Percentiles rank a stretch among this genome's conserved stretches.
Evolutionary conservation across 1,140 invertebrate genomes (phyloP).

Genomic region (Drosophila busckii): DNA sequence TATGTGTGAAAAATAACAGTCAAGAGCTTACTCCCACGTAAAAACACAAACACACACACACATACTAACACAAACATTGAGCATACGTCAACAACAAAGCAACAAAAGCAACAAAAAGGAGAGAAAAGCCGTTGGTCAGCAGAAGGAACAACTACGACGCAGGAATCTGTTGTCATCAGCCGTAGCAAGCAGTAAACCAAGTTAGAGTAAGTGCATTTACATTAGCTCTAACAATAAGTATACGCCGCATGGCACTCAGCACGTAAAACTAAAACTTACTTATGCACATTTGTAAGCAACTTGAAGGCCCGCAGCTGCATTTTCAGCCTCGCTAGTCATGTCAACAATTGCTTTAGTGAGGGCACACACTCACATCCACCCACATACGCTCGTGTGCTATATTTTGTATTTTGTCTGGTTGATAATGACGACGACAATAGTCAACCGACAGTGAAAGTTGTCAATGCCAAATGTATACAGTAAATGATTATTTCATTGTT

Average conservation of each 20-base stretch:
- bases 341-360: slow-evolving; percentile 8
- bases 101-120: neutral
- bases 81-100: slow-evolving; percentile 1
- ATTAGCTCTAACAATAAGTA: slow-evolving; percentile 43
- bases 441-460: slow-evolving; percentile 29
- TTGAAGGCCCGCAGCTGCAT: slow-evolving; percentile 9
- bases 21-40: slow-evolving; percentile 34
- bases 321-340: slow-evolving; percentile 19
- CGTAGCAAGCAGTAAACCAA: slow-evolving; percentile 56
- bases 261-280: too few species aligned
- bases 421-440: too few species aligned
- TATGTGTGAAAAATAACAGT: slow-evolving; percentile 60
- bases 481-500: slow-evolving; percentile 29
- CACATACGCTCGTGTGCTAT: slow-evolving; percentile 1
- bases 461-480: slow-evolving; percentile 30
- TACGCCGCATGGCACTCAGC: slow-evolving; percentile 30
- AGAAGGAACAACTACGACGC: too few species aligned
- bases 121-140: too few species aligned
- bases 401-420: too few species aligned
- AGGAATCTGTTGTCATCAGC: slow-evolving; percentile 22
- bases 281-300: slow-evolving; percentile 3
- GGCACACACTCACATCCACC: slow-evolving; percentile 1
- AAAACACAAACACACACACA: slow-evolving; percentile 15
- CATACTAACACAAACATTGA: neutral
- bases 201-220: slow-evolving; percentile 53